These are phyloP conservation scores for Drosophila mercatorum DNA, from an alignment of 2,888 invertebrate genomes.

Conservation along the genomic window DNA sequence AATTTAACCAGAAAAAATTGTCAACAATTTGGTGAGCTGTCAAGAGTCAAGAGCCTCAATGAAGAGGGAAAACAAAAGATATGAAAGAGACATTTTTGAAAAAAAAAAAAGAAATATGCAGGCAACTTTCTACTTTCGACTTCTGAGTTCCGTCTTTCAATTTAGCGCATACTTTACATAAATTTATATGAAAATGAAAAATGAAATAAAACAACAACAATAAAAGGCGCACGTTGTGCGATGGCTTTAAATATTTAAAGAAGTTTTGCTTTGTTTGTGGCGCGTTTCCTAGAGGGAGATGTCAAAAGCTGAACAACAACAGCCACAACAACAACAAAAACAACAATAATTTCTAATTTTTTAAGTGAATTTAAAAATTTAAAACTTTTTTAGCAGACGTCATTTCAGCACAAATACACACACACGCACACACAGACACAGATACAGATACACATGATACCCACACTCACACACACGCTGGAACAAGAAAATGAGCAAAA, in stretches of 20 bases:
- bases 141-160: constrained; percentile 28
- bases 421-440: constrained; percentile 11
- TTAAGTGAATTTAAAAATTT: constrained; percentile 77
- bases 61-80: constrained; percentile 3
- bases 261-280: constrained; percentile 19
- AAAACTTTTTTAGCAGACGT: constrained; percentile 54
- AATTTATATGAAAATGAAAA: constrained; percentile 22
- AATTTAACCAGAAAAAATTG: constrained; percentile 12
- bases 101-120: constrained; percentile 37
- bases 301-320: neutral
- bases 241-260: constrained; percentile 68
- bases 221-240: constrained; percentile 44
- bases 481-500: constrained; percentile 41
- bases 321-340: neutral
- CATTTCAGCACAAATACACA: constrained; percentile 15
- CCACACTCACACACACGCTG: constrained; percentile 9
- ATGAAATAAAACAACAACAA: constrained; percentile 19
- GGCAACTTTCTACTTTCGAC: constrained; percentile 31
- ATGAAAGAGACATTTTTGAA: neutral
- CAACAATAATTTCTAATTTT: constrained; percentile 59
- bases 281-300: neutral
- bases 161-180: constrained; percentile 44
- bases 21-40: constrained; percentile 30
- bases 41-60: constrained; percentile 38
- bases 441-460: constrained; percentile 2